Percentiles rank a stretch among this genome's conserved stretches.
Evolutionary conservation across 2,888 invertebrate genomes (phyloP).

Genomic region (Drosophila glabriapex): DNA sequence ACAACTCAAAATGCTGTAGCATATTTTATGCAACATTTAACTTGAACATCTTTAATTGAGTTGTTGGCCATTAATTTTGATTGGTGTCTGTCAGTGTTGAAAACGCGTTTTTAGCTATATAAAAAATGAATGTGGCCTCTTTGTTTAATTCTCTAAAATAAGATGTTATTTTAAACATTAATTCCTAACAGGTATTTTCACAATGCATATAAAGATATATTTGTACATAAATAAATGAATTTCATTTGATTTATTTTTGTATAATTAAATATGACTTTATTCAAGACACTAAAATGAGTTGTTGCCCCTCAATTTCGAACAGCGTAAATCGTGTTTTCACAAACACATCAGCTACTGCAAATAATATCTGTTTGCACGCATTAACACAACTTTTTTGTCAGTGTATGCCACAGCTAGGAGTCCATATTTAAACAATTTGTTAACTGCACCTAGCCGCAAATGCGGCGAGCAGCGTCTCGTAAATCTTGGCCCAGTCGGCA

Average conservation of each 20-base stretch:
- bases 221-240: background rate
- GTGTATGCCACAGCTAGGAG: slow-evolving; percentile 24
- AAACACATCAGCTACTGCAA: background rate
- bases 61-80: background rate
- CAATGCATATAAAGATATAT: background rate
- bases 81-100: background rate
- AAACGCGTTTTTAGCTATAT: background rate
- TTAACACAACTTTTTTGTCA: slow-evolving; percentile 9
- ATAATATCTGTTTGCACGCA: background rate
- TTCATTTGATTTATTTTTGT: background rate
- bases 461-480: slow-evolving; percentile 64
- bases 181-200: background rate
- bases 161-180: background rate
- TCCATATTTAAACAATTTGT: slow-evolving; percentile 75
- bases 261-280: background rate
- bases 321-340: background rate
- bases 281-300: background rate
- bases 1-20: background rate
- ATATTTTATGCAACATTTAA: background rate
- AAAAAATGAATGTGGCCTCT: background rate
- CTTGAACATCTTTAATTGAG: background rate
- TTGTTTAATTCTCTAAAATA: background rate
- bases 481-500: slow-evolving; percentile 79
- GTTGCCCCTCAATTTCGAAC: background rate
- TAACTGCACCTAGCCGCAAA: slow-evolving; percentile 76